Conservation (phyloP, 2,888 invertebrate species). For the Myopa tessellatipennis region DNA sequence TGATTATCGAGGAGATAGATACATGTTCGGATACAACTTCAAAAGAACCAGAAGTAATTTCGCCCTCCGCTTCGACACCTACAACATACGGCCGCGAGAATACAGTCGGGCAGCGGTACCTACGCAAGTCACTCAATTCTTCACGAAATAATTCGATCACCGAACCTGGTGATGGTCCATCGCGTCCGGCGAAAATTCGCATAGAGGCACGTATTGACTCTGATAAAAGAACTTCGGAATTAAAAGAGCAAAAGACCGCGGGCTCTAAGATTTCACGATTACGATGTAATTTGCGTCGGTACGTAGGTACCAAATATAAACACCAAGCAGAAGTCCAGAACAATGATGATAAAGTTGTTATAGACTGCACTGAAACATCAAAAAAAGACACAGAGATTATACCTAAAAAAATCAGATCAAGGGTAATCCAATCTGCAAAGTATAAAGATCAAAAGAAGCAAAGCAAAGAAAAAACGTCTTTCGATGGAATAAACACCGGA, state of each 20-base stretch:
- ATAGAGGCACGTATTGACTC: slow-evolving; percentile 56
- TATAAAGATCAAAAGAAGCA: neutral
- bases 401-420: slow-evolving; percentile 6
- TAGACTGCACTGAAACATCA: slow-evolving; percentile 29
- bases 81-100: slow-evolving; percentile 58
- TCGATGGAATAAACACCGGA: slow-evolving; percentile 44
- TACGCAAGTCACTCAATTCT: slow-evolving; percentile 56
- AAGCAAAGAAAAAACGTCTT: neutral
- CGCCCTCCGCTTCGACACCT: slow-evolving; percentile 47
- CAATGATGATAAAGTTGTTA: slow-evolving; percentile 33
- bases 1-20: neutral
- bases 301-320: slow-evolving; percentile 1
- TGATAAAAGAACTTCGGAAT: slow-evolving; percentile 47
- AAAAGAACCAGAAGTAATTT: slow-evolving; percentile 28
- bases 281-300: slow-evolving; percentile 44
- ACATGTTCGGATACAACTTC: neutral
- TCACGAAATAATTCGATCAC: slow-evolving; percentile 47
- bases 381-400: too few species aligned
- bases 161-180: slow-evolving; percentile 45
- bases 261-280: slow-evolving; percentile 31
- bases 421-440: neutral
- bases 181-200: slow-evolving; percentile 54
- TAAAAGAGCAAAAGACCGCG: slow-evolving; percentile 19
- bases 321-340: neutral
- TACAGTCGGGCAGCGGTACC: slow-evolving; percentile 51